Evolutionary conservation across 1,140 invertebrate species (phyloP).

Genomic region (Colletes gigas): DNA sequence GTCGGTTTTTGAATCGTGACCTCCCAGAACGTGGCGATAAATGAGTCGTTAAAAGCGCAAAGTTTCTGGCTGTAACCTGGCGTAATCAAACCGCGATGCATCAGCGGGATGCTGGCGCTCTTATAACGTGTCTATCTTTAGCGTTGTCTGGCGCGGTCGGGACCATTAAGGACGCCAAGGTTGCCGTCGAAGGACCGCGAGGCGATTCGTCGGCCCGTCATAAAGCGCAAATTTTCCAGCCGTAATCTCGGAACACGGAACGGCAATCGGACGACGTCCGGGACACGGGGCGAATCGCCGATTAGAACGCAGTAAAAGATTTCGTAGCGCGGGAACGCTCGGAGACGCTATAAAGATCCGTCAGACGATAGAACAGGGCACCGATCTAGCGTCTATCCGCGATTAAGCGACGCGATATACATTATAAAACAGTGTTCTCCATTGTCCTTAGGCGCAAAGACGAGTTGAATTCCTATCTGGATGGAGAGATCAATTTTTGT

Average conservation of each 20-base stretch:
- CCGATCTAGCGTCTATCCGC: no score
- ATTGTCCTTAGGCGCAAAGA: neutral
- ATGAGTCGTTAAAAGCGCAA: constrained; percentile 60
- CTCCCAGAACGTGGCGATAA: constrained; percentile 63
- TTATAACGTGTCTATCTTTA: constrained; percentile 61
- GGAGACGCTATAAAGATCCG: constrained; percentile 45
- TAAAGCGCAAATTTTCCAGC: constrained; percentile 55
- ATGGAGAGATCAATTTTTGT: no score
- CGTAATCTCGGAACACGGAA: constrained; percentile 64
- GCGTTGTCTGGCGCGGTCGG: constrained; percentile 10
- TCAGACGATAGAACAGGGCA: constrained; percentile 29
- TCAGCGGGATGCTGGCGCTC: constrained; percentile 28
- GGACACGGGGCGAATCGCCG: constrained; percentile 22
- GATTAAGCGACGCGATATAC: constrained; percentile 19
- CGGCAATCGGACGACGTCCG: constrained; percentile 48
- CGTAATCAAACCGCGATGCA: constrained; percentile 43
- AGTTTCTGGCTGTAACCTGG: constrained; percentile 45
- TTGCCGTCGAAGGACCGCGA: constrained; percentile 14
- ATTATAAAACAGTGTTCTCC: constrained; percentile 27
- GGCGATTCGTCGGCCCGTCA: constrained; percentile 48
- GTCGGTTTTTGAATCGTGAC: constrained; percentile 45
- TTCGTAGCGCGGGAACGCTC: neutral
- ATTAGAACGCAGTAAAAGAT: constrained; percentile 55
- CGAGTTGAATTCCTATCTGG: no score
- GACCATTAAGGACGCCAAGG: constrained; percentile 50